Evolutionary conservation across 2,888 invertebrate genomes (phyloP).

Genomic region (Callyntrura guangdongensis): DNA sequence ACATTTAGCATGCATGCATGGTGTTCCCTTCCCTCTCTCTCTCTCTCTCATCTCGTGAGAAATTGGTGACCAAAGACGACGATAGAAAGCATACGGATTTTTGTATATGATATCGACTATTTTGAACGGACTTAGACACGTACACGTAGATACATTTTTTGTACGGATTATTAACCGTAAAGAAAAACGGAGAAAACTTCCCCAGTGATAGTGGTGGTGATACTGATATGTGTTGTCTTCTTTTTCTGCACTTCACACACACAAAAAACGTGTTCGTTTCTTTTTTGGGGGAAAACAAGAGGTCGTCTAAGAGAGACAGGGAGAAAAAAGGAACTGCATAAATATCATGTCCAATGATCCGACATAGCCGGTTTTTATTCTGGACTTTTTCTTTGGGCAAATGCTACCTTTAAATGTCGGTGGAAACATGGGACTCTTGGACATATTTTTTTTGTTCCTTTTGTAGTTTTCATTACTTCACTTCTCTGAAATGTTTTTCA

Average conservation of each 20-base stretch:
- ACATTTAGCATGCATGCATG: slow-evolving; percentile 12
- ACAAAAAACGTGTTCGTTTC: slow-evolving; percentile 29
- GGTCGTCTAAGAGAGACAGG: slow-evolving; percentile 1
- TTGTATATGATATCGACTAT: background rate
- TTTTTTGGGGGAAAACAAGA: slow-evolving; percentile 41
- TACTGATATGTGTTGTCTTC: background rate
- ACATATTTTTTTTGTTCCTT: slow-evolving; percentile 15
- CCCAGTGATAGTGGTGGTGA: background rate
- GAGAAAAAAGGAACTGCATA: slow-evolving; percentile 82
- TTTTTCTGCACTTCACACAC: background rate
- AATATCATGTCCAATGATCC: slow-evolving; percentile 85
- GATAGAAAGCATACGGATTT: background rate
- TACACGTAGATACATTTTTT: slow-evolving; percentile 32
- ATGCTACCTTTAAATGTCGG: slow-evolving; percentile 3
- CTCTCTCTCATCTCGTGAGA: background rate
- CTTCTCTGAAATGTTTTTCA: background rate
- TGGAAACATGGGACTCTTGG: slow-evolving; percentile 69
- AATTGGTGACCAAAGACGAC: slow-evolving; percentile 12
- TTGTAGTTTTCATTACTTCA: slow-evolving; percentile 27
- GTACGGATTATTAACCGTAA: slow-evolving; percentile 48
- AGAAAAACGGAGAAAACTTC: slow-evolving; percentile 36
- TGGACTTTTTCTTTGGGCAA: slow-evolving; percentile 17
- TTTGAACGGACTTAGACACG: slow-evolving; percentile 4
- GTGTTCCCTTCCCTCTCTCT: background rate
- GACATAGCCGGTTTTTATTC: slow-evolving; percentile 83